Percentiles rank a stretch among this genome's conserved stretches.
phyloP scores from a whole-genome alignment of 2,888 invertebrate genomes.

The Tetrapedia diversipes region DNA sequence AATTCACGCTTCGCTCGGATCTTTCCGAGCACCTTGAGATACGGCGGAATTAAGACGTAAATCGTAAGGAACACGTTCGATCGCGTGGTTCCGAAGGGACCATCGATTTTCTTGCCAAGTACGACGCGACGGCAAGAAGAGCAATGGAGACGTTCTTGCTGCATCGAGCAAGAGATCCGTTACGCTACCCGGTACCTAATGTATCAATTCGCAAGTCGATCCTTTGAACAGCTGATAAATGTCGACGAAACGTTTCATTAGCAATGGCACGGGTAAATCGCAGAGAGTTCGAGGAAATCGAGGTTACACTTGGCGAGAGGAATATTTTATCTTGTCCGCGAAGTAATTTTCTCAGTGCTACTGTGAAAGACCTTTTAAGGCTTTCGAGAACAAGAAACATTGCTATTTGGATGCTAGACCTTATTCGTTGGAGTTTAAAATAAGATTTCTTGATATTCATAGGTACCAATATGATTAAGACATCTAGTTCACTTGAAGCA shows the following conservation, averaged over 20 bases:
- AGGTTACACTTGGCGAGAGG: neutral
- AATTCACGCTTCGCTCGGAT: constrained; percentile 10
- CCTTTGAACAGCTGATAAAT: constrained; percentile 64
- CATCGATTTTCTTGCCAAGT: constrained; percentile 54
- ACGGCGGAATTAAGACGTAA: constrained; percentile 58
- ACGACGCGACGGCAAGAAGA: constrained; percentile 5
- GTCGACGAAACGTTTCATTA: constrained; percentile 55
- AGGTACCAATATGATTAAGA: no score
- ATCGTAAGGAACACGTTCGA: constrained; percentile 17
- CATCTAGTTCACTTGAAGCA: no score
- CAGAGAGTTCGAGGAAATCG: constrained; percentile 41
- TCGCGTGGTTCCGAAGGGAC: constrained; percentile 52
- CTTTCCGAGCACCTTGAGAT: neutral
- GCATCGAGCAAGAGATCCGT: constrained; percentile 52
- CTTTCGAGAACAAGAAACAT: constrained; percentile 23
- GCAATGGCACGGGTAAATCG: constrained; percentile 19
- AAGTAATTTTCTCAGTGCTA: constrained; percentile 22
- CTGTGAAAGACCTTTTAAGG: constrained; percentile 6
- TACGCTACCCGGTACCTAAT: constrained; percentile 57
- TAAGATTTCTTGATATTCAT: neutral
- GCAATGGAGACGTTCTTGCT: constrained; percentile 18
- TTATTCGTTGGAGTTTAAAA: neutral
- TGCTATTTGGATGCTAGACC: neutral
- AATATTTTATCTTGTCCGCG: constrained; percentile 21
- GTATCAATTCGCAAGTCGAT: constrained; percentile 68